A percentile compares a stretch with the other conserved stretches of the same genome.
phyloP scores from a whole-genome alignment of 2,113 vertebrate genomes.

The Nycticryphes semicollaris region DNA sequence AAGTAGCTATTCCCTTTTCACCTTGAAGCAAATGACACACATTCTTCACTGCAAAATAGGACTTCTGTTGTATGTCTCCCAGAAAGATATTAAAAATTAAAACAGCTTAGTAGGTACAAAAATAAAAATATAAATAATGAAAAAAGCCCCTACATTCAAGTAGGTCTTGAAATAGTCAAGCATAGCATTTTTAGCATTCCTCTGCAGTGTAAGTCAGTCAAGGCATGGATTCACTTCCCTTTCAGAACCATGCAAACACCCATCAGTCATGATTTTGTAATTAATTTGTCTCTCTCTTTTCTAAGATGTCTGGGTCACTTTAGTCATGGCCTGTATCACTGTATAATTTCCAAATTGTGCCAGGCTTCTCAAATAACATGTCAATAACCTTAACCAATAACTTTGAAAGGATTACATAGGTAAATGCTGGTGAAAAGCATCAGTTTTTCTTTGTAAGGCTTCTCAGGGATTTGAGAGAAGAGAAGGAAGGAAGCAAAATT shows the following conservation, averaged over 20 bases:
- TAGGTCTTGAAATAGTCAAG: not conserved
- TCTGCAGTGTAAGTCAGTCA: not conserved
- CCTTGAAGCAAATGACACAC: not conserved
- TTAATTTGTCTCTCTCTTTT: not conserved
- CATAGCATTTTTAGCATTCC: not conserved
- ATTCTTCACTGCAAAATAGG: not conserved
- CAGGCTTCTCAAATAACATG: not conserved
- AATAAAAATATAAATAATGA: not conserved
- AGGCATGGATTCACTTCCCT: not conserved
- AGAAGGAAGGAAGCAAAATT: not conserved
- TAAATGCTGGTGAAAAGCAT: not conserved
- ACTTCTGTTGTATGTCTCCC: not conserved
- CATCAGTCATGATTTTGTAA: not conserved
- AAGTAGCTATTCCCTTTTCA: not conserved
- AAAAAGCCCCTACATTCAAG: accelerated
- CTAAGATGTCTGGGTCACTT: not conserved
- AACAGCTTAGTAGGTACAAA: not conserved
- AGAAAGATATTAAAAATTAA: not conserved
- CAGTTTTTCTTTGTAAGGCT: not conserved
- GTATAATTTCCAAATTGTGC: not conserved
- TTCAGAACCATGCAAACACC: not conserved
- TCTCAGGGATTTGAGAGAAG: not conserved
- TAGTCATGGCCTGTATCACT: not conserved
- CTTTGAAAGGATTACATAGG: not conserved
- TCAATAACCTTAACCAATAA: not conserved